These are phyloP conservation scores for Sclerodermus sp. DNA, from an alignment of 2,888 invertebrate genomes.

Conservation along the genomic window DNA sequence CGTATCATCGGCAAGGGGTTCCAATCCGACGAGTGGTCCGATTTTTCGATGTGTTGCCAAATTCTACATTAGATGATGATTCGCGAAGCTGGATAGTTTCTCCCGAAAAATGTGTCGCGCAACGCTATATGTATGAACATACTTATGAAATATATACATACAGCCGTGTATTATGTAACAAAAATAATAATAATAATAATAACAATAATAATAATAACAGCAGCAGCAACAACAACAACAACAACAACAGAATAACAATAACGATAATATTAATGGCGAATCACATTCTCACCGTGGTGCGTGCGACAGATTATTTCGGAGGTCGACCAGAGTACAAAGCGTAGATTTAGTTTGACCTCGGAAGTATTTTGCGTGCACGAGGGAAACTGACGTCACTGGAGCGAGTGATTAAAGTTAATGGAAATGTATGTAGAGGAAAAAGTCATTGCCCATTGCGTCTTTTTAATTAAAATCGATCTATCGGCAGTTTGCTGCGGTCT, in stretches of 20 bases:
- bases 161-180: slow-evolving; percentile 16
- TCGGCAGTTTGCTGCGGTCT: no score
- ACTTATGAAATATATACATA: slow-evolving; percentile 11
- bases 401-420: no score
- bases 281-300: slow-evolving; percentile 9
- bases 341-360: slow-evolving; percentile 52
- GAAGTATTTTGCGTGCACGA: slow-evolving; percentile 37
- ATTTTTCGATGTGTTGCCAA: no score
- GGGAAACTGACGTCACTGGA: no score
- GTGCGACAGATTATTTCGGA: slow-evolving; percentile 47
- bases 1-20: no score
- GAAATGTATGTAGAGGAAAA: no score
- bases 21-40: no score
- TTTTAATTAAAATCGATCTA: no score
- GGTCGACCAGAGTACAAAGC: slow-evolving; percentile 53
- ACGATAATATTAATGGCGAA: neutral
- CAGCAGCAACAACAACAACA: slow-evolving; percentile 5
- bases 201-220: slow-evolving; percentile 10
- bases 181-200: slow-evolving; percentile 6
- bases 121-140: slow-evolving; percentile 1
- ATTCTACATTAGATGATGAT: no score
- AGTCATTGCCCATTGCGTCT: no score
- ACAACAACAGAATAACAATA: slow-evolving; percentile 5
- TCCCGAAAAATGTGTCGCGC: no score
- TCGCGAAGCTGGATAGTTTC: no score